These are phyloP conservation scores for Irena cyanogastra DNA, from an alignment of 2,113 vertebrate genomes.

Conservation along the genomic window DNA sequence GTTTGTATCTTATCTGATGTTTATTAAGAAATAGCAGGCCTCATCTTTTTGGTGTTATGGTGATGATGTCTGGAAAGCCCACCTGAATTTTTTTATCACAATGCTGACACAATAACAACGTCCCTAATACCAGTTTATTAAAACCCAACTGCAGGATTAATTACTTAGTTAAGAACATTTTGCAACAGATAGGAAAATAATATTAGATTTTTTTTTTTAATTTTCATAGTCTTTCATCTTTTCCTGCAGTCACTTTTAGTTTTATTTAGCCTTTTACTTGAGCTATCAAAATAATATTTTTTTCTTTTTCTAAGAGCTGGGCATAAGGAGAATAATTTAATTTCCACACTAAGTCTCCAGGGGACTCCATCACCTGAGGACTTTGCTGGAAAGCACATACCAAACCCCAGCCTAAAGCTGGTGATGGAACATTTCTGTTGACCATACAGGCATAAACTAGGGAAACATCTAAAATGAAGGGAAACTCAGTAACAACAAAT, in stretches of 20 bases:
- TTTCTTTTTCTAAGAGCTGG: background rate
- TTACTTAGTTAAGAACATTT: background rate
- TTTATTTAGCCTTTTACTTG: background rate
- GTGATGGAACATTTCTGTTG: background rate
- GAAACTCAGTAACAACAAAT: background rate
- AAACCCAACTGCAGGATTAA: conserved; percentile 1
- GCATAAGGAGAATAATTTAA: background rate
- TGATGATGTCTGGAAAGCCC: background rate
- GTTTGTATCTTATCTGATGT: background rate
- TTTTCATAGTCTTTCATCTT: background rate
- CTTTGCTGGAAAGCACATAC: background rate
- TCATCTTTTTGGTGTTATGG: background rate
- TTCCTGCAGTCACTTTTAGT: background rate
- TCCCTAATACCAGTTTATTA: background rate
- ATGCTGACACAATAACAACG: background rate
- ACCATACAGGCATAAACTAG: background rate
- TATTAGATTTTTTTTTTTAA: background rate
- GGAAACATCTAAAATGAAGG: background rate
- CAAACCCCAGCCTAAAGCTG: background rate
- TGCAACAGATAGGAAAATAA: background rate
- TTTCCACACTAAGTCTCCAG: background rate
- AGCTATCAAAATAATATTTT: background rate
- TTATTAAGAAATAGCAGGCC: background rate
- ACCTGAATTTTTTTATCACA: background rate
- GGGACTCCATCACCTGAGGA: background rate